phyloP scores from a whole-genome alignment of 2,888 invertebrate species.

The Cephus rjabovi region DNA sequence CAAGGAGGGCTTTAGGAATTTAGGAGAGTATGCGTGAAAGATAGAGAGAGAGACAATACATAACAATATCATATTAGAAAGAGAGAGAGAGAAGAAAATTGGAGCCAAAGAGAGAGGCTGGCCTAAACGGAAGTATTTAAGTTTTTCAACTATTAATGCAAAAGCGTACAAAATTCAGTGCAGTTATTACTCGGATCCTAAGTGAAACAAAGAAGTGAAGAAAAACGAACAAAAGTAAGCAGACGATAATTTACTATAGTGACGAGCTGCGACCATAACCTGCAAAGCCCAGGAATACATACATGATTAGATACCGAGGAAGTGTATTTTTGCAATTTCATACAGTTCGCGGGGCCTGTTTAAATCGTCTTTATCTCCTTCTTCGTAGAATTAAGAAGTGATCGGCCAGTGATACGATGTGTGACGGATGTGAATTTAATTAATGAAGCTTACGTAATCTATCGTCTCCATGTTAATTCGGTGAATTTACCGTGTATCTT shows the following conservation, averaged over 20 bases:
- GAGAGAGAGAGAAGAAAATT: slow-evolving; percentile 6
- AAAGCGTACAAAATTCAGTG: slow-evolving; percentile 10
- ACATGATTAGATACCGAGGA: slow-evolving; percentile 1
- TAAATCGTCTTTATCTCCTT: not conserved
- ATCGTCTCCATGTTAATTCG: not conserved
- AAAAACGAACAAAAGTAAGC: not conserved
- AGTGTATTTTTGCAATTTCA: slow-evolving; percentile 21
- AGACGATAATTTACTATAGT: not conserved
- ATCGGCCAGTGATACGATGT: not conserved
- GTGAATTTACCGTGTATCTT: not conserved
- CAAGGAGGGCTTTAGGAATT: slow-evolving; percentile 9
- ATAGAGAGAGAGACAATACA: slow-evolving; percentile 15
- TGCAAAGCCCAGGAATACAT: not conserved
- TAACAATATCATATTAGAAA: slow-evolving; percentile 15
- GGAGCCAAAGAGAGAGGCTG: not conserved
- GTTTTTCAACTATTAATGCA: not conserved
- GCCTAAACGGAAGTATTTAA: not conserved
- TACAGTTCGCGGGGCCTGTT: slow-evolving; percentile 1
- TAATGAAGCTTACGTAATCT: not conserved
- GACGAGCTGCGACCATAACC: not conserved
- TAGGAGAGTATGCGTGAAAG: slow-evolving; percentile 3
- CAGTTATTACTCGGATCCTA: not conserved
- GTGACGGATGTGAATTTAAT: not conserved
- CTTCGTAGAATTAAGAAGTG: not conserved
- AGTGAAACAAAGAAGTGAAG: not conserved